A percentile compares a stretch with the other conserved stretches of the same genome.
Conservation (phyloP, 37 sponge, comb jelly and placozoan species). For the Beroe forskalii region DNA sequence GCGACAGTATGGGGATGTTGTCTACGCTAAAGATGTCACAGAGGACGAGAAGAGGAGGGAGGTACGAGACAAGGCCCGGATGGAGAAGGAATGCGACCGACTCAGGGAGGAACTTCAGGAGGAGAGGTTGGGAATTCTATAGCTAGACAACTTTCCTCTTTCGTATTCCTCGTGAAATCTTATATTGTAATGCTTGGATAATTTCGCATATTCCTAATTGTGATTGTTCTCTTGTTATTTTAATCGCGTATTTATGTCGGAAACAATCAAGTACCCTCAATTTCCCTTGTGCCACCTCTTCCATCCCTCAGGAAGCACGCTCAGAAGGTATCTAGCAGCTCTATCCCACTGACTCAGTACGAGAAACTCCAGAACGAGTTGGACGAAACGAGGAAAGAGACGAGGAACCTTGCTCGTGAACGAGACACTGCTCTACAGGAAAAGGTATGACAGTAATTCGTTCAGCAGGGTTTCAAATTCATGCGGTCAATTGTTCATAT, state of each 20-base stretch:
- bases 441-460: too few relatives aligned
- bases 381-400: slow-evolving; percentile 26
- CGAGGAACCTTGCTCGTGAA: not conserved
- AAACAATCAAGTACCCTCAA: too few relatives aligned
- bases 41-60: slow-evolving; percentile 50
- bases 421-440: slow-evolving; percentile 52
- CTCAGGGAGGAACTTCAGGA: slow-evolving; percentile 57
- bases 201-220: too few relatives aligned
- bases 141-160: too few relatives aligned
- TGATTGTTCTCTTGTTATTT: too few relatives aligned
- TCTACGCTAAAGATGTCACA: not conserved
- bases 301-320: slow-evolving; percentile 65
- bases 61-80: slow-evolving; percentile 6
- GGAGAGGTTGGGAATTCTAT: not conserved
- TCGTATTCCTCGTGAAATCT: too few relatives aligned
- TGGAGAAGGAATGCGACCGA: slow-evolving; percentile 46
- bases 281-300: too few relatives aligned
- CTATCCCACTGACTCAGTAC: slow-evolving; percentile 18
- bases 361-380: slow-evolving; percentile 54
- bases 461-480: not conserved
- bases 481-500: too few relatives aligned
- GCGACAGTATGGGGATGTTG: slow-evolving; percentile 7
- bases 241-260: too few relatives aligned
- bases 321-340: slow-evolving; percentile 6
- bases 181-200: too few relatives aligned